Evolutionary conservation across 2,888 invertebrate species (phyloP).

Genomic region (Drosophila tripunctata): DNA sequence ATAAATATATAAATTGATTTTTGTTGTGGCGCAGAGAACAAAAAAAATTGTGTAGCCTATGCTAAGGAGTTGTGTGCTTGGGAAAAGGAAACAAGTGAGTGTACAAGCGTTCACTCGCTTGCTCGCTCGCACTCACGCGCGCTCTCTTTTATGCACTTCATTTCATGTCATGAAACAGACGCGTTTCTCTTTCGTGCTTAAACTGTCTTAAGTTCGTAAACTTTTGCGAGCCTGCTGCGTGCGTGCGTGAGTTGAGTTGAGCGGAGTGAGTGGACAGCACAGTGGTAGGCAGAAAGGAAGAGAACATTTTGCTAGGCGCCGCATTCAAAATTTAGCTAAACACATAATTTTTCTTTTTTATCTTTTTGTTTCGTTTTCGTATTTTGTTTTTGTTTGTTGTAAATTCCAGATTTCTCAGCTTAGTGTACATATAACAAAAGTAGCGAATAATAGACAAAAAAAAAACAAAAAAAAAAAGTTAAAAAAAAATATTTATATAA

Average conservation of each 20-base stretch:
- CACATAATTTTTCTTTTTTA: constrained; percentile 14
- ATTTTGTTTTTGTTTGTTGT: constrained; percentile 18
- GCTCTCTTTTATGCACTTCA: constrained; percentile 2
- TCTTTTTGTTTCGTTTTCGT: not conserved
- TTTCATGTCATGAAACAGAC: constrained; percentile 21
- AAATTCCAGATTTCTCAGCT: constrained; percentile 39
- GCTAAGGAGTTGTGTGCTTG: constrained; percentile 23
- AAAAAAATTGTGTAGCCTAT: constrained; percentile 35
- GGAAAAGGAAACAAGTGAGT: constrained; percentile 32
- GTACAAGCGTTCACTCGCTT: no score
- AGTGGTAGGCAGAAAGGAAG: constrained; percentile 1
- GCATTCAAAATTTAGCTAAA: constrained; percentile 44
- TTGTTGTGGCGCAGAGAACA: constrained; percentile 36
- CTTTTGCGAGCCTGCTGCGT: no score
- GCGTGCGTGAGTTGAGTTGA: no score
- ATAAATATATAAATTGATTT: constrained; percentile 13
- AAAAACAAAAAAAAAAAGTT: constrained; percentile 1
- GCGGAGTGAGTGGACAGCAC: not conserved
- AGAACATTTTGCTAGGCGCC: constrained; percentile 44
- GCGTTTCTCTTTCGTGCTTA: constrained; percentile 3
- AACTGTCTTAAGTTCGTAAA: no score
- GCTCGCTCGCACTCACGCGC: not conserved
- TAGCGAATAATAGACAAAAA: constrained; percentile 22
- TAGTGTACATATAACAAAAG: constrained; percentile 36
- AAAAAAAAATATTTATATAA: not conserved